A percentile compares a stretch with the other conserved stretches of the same genome.
Evolutionary conservation across 2,888 invertebrate species (phyloP).

Genomic region (Yponomeuta plumbellus): DNA sequence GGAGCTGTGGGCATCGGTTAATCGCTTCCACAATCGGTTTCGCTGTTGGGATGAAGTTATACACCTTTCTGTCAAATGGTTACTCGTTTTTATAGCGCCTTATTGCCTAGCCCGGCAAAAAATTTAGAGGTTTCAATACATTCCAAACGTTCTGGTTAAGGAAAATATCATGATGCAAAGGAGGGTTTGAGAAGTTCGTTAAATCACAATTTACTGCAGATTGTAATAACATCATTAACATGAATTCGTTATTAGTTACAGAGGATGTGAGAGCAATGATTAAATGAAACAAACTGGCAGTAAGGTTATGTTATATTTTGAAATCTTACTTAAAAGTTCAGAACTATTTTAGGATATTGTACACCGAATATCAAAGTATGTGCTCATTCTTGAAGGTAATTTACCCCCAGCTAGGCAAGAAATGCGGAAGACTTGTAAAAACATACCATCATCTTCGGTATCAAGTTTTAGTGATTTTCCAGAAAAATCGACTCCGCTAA

Average conservation of each 20-base stretch:
- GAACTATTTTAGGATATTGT: neutral
- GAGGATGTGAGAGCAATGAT: neutral
- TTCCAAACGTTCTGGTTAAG: too few species aligned
- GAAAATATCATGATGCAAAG: too few species aligned
- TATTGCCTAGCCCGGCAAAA: too few species aligned
- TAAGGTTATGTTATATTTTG: conserved; percentile 4
- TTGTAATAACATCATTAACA: neutral
- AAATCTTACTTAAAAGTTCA: neutral
- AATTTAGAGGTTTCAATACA: too few species aligned
- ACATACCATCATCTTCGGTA: conserved; percentile 85
- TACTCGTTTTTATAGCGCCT: too few species aligned
- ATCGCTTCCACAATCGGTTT: conserved; percentile 86
- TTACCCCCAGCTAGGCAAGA: neutral
- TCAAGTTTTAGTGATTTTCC: conserved; percentile 87
- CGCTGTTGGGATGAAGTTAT: conserved; percentile 77
- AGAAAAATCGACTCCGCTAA: conserved; percentile 86
- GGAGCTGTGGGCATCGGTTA: conserved; percentile 79
- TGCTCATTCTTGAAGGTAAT: neutral
- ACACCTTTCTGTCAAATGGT: too few species aligned
- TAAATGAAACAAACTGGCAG: neutral
- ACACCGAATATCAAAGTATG: neutral
- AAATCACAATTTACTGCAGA: too few species aligned
- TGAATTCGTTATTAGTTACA: neutral
- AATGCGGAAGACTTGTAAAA: too few species aligned
- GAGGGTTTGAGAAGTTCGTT: too few species aligned